These are phyloP conservation scores for Labroides dimidiatus DNA, from an alignment of 2,797 vertebrate species.

Conservation along the genomic window DNA sequence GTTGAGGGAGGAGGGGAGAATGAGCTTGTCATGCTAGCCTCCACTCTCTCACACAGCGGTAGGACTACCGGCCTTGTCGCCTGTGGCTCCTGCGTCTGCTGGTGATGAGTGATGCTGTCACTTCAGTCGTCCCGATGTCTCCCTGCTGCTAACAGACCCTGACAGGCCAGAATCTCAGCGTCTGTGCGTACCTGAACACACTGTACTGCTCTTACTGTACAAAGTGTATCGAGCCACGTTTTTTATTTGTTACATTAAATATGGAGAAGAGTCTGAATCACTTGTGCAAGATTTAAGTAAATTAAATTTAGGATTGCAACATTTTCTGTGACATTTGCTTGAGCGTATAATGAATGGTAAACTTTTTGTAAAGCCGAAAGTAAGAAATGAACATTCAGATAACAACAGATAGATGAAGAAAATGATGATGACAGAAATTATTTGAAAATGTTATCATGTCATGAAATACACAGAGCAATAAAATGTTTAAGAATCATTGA, in stretches of 20 bases:
- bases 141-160: constrained; percentile 56
- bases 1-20: background rate
- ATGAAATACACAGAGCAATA: no score
- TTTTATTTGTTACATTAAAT: background rate
- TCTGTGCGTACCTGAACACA: constrained; percentile 56
- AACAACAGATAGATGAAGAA: no score
- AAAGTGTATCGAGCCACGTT: background rate
- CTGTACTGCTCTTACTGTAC: constrained; percentile 24
- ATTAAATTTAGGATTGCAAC: no score
- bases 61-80: constrained; percentile 55
- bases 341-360: no score
- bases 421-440: no score
- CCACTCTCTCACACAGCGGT: constrained; percentile 37
- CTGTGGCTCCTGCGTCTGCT: constrained; percentile 46
- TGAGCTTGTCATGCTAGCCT: constrained; percentile 48
- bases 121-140: constrained; percentile 41
- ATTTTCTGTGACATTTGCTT: no score
- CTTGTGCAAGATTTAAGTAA: no score
- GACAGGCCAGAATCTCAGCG: constrained; percentile 47
- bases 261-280: background rate
- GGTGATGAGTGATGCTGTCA: constrained; percentile 61
- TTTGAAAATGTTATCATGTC: no score
- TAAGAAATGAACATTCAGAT: no score
- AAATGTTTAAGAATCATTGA: no score
- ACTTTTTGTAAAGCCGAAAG: no score